Evolutionary conservation across 2,888 invertebrate species (phyloP).

Genomic region (Lamellibrachia columna): DNA sequence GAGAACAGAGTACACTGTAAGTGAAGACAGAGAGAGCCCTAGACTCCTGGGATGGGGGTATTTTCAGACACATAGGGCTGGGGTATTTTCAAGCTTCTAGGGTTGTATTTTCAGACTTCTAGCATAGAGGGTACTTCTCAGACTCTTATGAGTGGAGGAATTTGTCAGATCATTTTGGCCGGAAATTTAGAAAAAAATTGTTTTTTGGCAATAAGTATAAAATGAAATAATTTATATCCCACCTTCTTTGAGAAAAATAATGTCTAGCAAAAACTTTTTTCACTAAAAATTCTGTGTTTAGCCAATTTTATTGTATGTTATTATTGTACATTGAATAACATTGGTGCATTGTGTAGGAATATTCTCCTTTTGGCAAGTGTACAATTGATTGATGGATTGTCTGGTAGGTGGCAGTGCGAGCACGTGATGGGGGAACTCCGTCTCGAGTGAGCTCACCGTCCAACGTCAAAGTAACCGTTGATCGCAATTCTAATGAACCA

Average conservation of each 20-base stretch:
- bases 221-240: neutral
- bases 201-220: neutral
- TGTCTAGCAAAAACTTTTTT: neutral
- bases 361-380: neutral
- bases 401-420: slow-evolving; percentile 38
- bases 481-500: slow-evolving; percentile 51
- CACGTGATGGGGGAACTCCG: slow-evolving; percentile 53
- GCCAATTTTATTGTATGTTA: neutral
- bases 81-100: too few species aligned
- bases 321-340: too few species aligned
- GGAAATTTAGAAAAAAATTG: neutral
- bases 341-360: neutral
- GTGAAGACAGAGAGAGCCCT: neutral
- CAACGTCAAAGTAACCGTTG: slow-evolving; percentile 50
- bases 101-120: neutral
- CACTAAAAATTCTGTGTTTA: neutral
- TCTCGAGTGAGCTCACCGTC: slow-evolving; percentile 43
- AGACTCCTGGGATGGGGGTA: neutral
- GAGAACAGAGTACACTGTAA: slow-evolving; percentile 30
- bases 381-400: neutral
- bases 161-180: neutral
- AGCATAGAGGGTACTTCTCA: neutral
- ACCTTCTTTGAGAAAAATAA: neutral
- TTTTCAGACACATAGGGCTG: neutral
- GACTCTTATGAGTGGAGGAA: too few species aligned